These are phyloP conservation scores for Anser brachyrhynchus DNA, from an alignment of 2,113 vertebrate genomes.

Conservation along the genomic window DNA sequence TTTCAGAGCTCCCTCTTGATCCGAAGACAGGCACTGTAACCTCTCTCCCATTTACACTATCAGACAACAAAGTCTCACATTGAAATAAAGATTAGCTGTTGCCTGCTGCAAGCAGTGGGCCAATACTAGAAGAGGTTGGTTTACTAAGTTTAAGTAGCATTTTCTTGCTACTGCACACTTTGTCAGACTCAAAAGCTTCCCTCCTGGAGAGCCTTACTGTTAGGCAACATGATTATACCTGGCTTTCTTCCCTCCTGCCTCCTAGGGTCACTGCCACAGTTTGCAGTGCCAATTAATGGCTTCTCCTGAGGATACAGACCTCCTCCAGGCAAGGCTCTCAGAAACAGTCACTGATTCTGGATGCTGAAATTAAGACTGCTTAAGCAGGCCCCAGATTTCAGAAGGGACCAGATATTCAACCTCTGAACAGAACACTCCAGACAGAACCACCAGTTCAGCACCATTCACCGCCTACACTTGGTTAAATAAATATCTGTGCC, in stretches of 20 bases:
- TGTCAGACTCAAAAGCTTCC: background rate
- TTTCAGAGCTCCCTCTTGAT: background rate
- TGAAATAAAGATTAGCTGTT: background rate
- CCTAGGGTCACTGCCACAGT: background rate
- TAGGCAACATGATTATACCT: background rate
- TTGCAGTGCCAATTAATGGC: background rate
- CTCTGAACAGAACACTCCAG: background rate
- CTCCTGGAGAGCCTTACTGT: background rate
- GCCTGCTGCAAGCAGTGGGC: background rate
- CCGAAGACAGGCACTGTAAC: background rate
- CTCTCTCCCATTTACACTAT: rapidly evolving
- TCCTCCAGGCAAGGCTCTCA: background rate
- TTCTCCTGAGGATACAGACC: background rate
- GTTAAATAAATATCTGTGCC: background rate
- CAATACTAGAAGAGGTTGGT: background rate
- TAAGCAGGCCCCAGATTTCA: background rate
- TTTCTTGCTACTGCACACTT: background rate
- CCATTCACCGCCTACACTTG: rapidly evolving
- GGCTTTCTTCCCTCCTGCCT: background rate
- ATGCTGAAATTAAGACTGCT: background rate
- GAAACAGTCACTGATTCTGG: background rate
- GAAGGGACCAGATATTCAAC: background rate
- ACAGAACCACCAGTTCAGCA: background rate
- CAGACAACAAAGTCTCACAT: background rate
- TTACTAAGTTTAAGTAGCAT: background rate